These are phyloP conservation scores for Tachuris rubrigastra DNA, from an alignment of 2,113 vertebrate genomes.

Conservation along the genomic window DNA sequence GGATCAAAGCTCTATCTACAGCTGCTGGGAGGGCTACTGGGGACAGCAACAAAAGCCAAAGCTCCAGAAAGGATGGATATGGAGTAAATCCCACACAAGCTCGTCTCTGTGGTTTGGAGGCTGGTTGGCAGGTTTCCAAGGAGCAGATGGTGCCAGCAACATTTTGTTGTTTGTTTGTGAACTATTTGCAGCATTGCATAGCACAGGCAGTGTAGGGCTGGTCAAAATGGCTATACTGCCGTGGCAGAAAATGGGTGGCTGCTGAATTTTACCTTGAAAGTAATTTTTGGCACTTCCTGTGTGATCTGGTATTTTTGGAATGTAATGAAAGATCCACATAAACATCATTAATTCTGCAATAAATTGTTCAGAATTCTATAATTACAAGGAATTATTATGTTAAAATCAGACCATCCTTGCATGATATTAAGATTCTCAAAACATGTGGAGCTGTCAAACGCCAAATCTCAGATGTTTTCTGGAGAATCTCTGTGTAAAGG, in stretches of 20 bases:
- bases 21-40: neutral
- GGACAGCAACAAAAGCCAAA: neutral
- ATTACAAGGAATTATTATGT: neutral
- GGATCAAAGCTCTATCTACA: neutral
- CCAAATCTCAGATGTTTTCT: neutral
- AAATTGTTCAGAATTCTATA: neutral
- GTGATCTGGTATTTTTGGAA: neutral
- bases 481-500: neutral
- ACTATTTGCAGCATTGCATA: neutral
- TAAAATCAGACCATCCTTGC: neutral
- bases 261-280: neutral
- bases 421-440: neutral
- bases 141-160: slow-evolving; percentile 53
- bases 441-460: neutral
- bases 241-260: neutral
- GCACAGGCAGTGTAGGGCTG: neutral
- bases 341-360: neutral
- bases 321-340: neutral
- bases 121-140: slow-evolving; percentile 27
- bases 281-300: neutral
- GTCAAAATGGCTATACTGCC: neutral
- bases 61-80: neutral
- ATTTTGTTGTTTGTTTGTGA: neutral
- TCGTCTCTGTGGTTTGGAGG: neutral
- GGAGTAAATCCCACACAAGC: neutral